Evolutionary conservation across 2,113 vertebrate genomes (phyloP), one percentile per base, ranked within the genome.

Genomic region (Mus spicilegus): DNA sequence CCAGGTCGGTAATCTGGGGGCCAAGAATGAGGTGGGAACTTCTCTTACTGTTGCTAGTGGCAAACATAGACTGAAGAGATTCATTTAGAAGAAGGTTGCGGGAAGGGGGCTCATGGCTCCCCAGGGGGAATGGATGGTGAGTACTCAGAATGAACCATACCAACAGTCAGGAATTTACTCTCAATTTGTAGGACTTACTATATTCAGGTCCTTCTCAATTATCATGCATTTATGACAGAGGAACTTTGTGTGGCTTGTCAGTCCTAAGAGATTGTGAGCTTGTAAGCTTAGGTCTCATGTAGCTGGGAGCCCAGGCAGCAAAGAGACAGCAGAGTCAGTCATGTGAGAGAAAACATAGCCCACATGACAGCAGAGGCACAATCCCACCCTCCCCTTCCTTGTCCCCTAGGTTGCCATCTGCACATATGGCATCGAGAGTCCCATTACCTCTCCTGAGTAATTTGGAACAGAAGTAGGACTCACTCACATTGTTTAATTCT

Each of bases 381-480:
- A 61, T 17, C 33, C 42, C 17, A 33, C 20, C 1, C 42, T 12
- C 63, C 28, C n/a, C n/a, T 81, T 92, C 80, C 80, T 63, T 86
- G 19, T 61, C 51, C 16, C 88, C 28, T n/a, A 14, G 42, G 33
- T 63, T 82, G 42, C 54, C 67, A 89, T 69, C 51, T 56, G 46
- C 76, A 80, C 75, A 56, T 36, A 56, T 17, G 26, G n/a, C 73
- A 78, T 5, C 7, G 26, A 92, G 36, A 75, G 7, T 5, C 24
- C 65, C 77, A 20, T 49, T n/a, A 26, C 69, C 76, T 77, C 54
- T 88, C 73, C 28, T 91, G 33, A 61, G 26, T 49, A 93, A 58
- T 90, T 78, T 84, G 95, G 67, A 93, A 69, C 73, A 94, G 58
- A 96, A 87, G 19, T 58, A 58, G 82, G 49, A 93, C 76, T 95